Evolutionary conservation across 2,113 vertebrate species (phyloP).

Genomic region (Parotia lawesii): DNA sequence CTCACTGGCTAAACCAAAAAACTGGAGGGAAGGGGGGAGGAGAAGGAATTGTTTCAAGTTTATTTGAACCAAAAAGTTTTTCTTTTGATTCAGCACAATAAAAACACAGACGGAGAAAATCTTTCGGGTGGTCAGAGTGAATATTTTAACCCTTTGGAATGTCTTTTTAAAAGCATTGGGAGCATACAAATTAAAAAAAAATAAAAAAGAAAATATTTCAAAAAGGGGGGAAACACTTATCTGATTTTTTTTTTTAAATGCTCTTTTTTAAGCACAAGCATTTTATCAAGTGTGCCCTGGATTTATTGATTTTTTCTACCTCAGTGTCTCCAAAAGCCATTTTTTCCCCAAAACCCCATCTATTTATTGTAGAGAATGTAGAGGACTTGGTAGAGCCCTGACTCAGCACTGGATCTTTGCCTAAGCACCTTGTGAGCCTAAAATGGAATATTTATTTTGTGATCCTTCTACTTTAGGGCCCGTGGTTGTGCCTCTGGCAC

Average conservation of each 20-base stretch:
- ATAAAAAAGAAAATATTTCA: not conserved
- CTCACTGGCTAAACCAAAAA: slow-evolving; percentile 42
- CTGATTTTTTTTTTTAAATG: not conserved
- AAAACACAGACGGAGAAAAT: not conserved
- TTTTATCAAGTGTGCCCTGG: not conserved
- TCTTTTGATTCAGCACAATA: not conserved
- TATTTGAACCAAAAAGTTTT: slow-evolving; percentile 26
- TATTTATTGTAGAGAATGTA: rapidly evolving
- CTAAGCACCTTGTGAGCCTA: not conserved
- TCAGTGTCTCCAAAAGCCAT: not conserved
- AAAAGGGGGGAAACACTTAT: not conserved
- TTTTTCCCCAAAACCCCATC: rapidly evolving
- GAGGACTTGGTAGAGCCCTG: not conserved
- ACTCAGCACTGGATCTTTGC: not conserved
- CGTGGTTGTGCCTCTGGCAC: not conserved
- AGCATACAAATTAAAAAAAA: not conserved
- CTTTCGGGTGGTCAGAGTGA: not conserved
- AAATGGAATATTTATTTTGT: not conserved
- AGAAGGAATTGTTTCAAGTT: slow-evolving; percentile 49
- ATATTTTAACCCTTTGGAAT: not conserved
- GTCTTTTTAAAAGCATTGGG: not conserved
- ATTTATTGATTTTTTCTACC: not conserved
- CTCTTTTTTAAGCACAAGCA: not conserved
- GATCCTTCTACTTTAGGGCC: rapidly evolving
- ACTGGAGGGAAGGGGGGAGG: not conserved